Conservation (phyloP, 2,888 invertebrate species). For the Erynnis tages region DNA sequence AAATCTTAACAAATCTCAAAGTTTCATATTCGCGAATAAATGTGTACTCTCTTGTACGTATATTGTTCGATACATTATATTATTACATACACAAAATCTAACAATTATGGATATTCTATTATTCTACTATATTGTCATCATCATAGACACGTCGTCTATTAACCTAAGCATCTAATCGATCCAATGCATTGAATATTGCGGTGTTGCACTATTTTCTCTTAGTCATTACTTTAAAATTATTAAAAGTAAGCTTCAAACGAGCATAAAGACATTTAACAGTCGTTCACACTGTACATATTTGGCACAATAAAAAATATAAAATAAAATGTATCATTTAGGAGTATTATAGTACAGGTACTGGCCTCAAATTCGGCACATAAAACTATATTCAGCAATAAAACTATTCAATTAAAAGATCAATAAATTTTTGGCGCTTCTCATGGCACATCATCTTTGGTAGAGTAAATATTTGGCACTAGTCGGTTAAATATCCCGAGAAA, state of each 20-base stretch:
- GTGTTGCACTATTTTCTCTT: conserved; percentile 30
- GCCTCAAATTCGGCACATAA: conserved; percentile 51
- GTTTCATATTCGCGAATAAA: neutral
- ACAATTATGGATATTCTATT: conserved; percentile 35
- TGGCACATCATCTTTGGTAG: conserved; percentile 45
- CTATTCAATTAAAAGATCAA: conserved; percentile 30
- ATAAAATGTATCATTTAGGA: conserved; percentile 50
- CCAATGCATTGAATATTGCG: conserved; percentile 38
- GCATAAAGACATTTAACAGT: neutral
- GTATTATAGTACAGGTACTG: conserved; percentile 77
- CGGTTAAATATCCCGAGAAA: conserved; percentile 43
- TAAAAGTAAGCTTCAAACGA: conserved; percentile 15
- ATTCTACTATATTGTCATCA: conserved; percentile 62
- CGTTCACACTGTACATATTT: conserved; percentile 6
- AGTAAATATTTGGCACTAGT: conserved; percentile 57
- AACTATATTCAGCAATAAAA: conserved; percentile 34
- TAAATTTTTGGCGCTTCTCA: conserved; percentile 47
- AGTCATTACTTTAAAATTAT: conserved; percentile 18
- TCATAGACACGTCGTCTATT: conserved; percentile 39
- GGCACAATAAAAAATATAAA: conserved; percentile 42
- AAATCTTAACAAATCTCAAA: neutral
- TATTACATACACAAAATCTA: conserved; percentile 27
- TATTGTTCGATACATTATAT: conserved; percentile 36
- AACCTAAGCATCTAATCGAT: conserved; percentile 32
- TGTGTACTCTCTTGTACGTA: conserved; percentile 40